Conservation (phyloP, 2,888 invertebrate genomes). For the Noctua fimbriata region DNA sequence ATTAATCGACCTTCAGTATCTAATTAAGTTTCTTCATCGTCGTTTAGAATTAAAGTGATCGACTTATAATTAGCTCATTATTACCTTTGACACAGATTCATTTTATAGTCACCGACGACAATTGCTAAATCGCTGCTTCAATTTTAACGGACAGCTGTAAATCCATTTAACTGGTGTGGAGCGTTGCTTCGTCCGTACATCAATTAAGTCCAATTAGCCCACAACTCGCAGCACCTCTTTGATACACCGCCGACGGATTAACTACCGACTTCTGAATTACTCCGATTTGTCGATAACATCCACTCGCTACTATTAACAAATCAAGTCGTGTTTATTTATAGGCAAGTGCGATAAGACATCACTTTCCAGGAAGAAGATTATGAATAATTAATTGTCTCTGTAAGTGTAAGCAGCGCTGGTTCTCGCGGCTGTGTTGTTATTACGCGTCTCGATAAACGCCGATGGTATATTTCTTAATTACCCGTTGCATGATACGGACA, state of each 20-base stretch:
- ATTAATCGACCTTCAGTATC: neutral
- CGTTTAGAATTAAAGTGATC: slow-evolving; percentile 12
- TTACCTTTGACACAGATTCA: slow-evolving; percentile 70
- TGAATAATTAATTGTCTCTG: slow-evolving; percentile 71
- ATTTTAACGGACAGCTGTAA: slow-evolving; percentile 81
- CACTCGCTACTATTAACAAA: slow-evolving; percentile 52
- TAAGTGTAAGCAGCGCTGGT: slow-evolving; percentile 69
- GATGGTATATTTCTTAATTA: slow-evolving; percentile 87
- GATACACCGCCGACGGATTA: slow-evolving; percentile 76
- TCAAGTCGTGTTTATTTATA: slow-evolving; percentile 57
- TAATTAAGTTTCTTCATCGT: slow-evolving; percentile 1
- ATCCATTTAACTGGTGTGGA: slow-evolving; percentile 78
- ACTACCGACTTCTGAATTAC: slow-evolving; percentile 70
- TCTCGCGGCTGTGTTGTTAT: slow-evolving; percentile 77
- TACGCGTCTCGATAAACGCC: slow-evolving; percentile 77
- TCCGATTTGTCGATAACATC: slow-evolving; percentile 66
- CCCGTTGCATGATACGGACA: slow-evolving; percentile 86
- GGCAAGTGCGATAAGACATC: slow-evolving; percentile 57
- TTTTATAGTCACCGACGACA: slow-evolving; percentile 66
- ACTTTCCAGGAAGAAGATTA: slow-evolving; percentile 78
- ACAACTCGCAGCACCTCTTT: slow-evolving; percentile 76
- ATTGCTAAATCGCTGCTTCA: slow-evolving; percentile 79
- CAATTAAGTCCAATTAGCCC: slow-evolving; percentile 86
- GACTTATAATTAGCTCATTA: slow-evolving; percentile 38
- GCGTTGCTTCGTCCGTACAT: slow-evolving; percentile 78